Conservation (phyloP, 2,797 vertebrate genomes). For the Hippoglossus hippoglossus region DNA sequence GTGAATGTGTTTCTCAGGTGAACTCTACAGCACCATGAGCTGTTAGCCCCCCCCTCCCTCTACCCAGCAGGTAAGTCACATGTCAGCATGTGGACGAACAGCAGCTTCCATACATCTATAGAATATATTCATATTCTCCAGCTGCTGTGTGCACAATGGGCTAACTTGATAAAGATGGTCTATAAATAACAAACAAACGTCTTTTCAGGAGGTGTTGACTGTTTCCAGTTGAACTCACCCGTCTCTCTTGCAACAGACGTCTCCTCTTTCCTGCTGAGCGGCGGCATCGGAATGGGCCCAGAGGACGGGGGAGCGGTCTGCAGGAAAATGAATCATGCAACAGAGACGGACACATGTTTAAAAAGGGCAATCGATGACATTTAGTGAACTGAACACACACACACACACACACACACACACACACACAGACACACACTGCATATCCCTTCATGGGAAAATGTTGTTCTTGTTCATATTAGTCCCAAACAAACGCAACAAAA, state of each 20-base stretch:
- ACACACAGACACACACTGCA: no score
- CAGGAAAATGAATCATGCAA: conserved; percentile 10
- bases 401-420: no score
- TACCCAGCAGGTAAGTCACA: conserved; percentile 17
- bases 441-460: conserved; percentile 26
- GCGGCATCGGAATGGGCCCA: conserved; percentile 80
- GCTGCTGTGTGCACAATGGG: no score
- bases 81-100: conserved; percentile 16
- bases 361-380: conserved; percentile 6
- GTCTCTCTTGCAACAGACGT: conserved; percentile 32
- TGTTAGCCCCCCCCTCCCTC: neutral
- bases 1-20: neutral
- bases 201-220: neutral
- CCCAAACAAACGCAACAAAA: conserved; percentile 26
- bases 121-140: no score
- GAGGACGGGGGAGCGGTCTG: conserved; percentile 76
- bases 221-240: conserved; percentile 66
- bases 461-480: conserved; percentile 19
- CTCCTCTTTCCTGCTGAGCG: conserved; percentile 62
- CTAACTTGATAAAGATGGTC: no score
- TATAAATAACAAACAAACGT: neutral
- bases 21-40: neutral
- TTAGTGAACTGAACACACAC: neutral
- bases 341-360: conserved; percentile 12
- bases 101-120: neutral